Base-by-base conservation (phyloP, 2,888 invertebrate species). In the Adelphocoris suturalis region DNA sequence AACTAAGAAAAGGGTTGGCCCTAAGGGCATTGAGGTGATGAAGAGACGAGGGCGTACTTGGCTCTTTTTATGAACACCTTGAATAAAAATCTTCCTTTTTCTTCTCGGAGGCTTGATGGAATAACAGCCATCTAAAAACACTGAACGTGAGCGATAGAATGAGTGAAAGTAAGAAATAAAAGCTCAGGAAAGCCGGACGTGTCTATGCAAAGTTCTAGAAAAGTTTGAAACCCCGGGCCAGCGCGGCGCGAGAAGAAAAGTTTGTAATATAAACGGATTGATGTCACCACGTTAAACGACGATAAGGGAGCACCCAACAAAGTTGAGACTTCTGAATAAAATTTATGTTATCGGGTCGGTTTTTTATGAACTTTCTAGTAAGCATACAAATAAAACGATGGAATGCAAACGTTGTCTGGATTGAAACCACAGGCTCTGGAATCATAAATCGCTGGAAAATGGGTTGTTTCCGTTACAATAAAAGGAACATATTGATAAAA, bases 21-120 rank as follows among this genome's bases (percentile, higher is more conserved):
- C 68, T 68, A 23, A 68, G 57, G 57, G 68, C 68, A 68, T 68
- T 68, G 68, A 68, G 27, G 68, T 68, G 68, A 68, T 68, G 68
- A 68, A 68, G 23, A 23, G 68, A 68, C 68, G 68, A 68, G 68
- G 68, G 68, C 27, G 68, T 13, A 68, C 9, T 19, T 61, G 68
- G 68, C 23, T 23, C 27, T 68, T 68, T 68, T 68, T 23, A 68
- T 68, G 68, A 68, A 7, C 68, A 68, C 68, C 68, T 68, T 68
- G 68, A 68, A 68, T 68, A 68, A 68, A 68, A 68, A 19, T 23
- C 23, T 68, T 19, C 19, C 19, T 68, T 68, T 68, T 9, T 61
- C 19, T 9, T 9, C 61, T 37, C 37, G 7, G 61, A n/a, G 16
- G 61, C 23, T 68, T 68, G 23, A 68, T 68, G 68, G 68, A 68